phyloP scores from a whole-genome alignment of 2,113 vertebrate species.

The Chionomys nivalis region DNA sequence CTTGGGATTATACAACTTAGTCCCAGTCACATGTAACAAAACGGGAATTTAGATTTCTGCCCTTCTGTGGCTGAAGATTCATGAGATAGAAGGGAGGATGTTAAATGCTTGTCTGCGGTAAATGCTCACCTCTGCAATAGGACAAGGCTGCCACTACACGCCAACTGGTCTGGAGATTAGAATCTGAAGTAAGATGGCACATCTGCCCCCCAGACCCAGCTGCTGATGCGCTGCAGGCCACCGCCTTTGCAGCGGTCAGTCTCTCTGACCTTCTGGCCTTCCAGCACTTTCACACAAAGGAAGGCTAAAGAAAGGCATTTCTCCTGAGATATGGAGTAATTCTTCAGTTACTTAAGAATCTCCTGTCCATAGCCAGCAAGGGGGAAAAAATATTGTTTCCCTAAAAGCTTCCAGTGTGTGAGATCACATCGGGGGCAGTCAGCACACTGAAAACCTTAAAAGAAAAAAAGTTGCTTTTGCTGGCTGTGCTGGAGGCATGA shows the following conservation, averaged over 20 bases:
- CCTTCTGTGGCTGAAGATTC: neutral
- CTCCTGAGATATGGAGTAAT: neutral
- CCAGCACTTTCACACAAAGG: neutral
- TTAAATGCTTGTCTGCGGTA: neutral
- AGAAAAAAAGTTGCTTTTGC: neutral
- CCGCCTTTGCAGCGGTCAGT: rapidly evolving
- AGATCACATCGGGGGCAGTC: no score
- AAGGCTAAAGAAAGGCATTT: neutral
- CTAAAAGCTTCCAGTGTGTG: neutral
- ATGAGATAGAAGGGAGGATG: neutral
- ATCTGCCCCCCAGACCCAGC: rapidly evolving
- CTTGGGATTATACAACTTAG: neutral
- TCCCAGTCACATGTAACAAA: neutral
- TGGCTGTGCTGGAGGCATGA: neutral
- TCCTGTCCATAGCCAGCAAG: neutral
- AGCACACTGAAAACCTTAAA: neutral
- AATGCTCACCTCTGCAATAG: neutral
- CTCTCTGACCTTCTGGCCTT: neutral
- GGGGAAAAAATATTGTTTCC: neutral
- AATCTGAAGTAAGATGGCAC: neutral
- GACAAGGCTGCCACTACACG: neutral
- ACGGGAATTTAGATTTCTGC: neutral
- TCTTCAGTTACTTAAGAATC: neutral
- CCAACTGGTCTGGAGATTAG: neutral
- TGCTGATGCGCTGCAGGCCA: rapidly evolving